Conservation (phyloP, 2,797 vertebrate species). For the Dipus sagitta region DNA sequence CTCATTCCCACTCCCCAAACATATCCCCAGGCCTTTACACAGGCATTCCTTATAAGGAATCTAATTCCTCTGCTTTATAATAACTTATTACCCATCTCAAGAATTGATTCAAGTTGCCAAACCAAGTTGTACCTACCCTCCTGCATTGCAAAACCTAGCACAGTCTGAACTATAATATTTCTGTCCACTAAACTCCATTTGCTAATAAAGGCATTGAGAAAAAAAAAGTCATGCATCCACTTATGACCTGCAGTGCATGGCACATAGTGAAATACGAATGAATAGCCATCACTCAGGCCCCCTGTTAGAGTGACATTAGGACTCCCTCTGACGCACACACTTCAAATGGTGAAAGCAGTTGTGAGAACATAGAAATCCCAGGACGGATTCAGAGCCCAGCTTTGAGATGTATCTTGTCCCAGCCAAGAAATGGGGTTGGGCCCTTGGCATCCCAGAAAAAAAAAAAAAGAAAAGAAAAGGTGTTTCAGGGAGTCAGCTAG, state of each 20-base stretch:
- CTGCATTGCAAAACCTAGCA: neutral
- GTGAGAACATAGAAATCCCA: neutral
- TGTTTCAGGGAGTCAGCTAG: neutral
- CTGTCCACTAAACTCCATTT: neutral
- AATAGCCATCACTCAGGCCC: neutral
- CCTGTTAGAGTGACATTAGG: neutral
- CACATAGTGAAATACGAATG: neutral
- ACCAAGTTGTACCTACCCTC: neutral
- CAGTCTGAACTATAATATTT: neutral
- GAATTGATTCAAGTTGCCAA: neutral
- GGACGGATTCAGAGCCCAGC: neutral
- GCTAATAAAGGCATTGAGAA: neutral
- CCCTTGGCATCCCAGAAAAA: neutral
- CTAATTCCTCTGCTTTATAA: neutral
- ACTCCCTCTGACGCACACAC: neutral
- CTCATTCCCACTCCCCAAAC: neutral
- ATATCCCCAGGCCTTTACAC: neutral
- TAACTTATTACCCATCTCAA: constrained; percentile 6
- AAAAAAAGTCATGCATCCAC: neutral
- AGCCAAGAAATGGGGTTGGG: rapidly evolving
- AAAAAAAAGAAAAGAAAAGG: neutral
- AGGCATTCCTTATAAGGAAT: neutral
- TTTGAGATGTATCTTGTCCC: neutral
- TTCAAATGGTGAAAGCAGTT: neutral
- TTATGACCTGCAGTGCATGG: neutral